Percentiles rank a stretch among this genome's conserved stretches.
Conservation (phyloP, 2,113 vertebrate genomes). For the Megaptera novaeangliae region DNA sequence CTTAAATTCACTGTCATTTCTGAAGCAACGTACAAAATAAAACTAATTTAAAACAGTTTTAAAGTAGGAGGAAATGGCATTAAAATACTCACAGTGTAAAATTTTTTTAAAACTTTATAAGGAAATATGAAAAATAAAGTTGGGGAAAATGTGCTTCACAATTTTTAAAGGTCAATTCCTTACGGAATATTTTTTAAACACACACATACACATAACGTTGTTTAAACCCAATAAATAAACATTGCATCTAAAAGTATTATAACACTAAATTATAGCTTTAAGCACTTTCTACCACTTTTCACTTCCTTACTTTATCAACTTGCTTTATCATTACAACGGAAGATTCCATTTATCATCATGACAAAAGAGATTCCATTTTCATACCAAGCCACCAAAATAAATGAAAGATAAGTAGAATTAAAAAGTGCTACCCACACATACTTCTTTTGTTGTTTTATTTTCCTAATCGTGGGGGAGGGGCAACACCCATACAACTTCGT, state of each 20-base stretch:
- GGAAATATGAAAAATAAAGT: background rate
- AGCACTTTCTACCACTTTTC: background rate
- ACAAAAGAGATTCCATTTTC: background rate
- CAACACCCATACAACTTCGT: background rate
- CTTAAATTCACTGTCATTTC: slow-evolving; percentile 6
- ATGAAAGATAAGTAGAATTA: background rate
- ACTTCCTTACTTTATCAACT: background rate
- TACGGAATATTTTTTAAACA: background rate
- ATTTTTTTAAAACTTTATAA: background rate
- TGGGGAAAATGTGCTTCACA: background rate
- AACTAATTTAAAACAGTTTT: background rate
- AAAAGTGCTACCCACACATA: background rate
- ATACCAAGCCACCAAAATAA: background rate
- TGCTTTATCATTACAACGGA: background rate
- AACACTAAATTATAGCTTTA: background rate
- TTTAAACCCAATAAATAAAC: background rate
- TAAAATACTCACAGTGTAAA: background rate
- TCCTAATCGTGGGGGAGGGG: background rate
- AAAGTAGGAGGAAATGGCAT: background rate
- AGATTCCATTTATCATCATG: background rate
- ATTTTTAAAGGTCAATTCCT: background rate
- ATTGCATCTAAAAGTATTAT: background rate
- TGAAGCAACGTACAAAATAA: slow-evolving; percentile 4
- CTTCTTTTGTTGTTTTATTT: background rate
- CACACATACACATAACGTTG: background rate